Conservation (phyloP, 2,888 invertebrate genomes). For the Crematogaster levior region DNA sequence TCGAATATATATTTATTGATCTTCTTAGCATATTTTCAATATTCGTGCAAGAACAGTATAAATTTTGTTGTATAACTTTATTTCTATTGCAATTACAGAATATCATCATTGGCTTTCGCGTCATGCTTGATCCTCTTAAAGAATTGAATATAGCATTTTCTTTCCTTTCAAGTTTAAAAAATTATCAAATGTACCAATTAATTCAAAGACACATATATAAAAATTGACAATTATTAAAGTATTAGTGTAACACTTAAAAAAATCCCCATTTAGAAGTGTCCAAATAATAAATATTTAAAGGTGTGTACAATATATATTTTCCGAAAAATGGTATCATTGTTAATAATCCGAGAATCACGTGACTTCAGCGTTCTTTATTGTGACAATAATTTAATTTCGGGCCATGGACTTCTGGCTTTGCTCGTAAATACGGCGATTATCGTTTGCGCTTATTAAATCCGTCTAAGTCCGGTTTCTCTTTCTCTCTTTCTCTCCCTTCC, state of each 20-base stretch:
- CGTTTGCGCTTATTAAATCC: constrained; percentile 83
- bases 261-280: not conserved
- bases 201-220: not conserved
- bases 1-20: not conserved
- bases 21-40: not conserved
- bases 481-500: not conserved
- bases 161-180: not conserved
- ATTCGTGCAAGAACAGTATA: too few species aligned
- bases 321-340: not conserved
- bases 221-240: too few species aligned
- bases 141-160: not conserved
- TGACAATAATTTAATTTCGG: constrained; percentile 84
- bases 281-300: not conserved
- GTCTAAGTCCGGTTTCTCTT: constrained; percentile 51
- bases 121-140: not conserved
- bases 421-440: constrained; percentile 84
- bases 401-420: constrained; percentile 69
- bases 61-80: not conserved
- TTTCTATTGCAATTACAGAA: not conserved
- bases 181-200: not conserved
- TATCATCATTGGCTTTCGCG: not conserved
- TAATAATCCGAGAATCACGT: not conserved
- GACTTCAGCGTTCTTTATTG: constrained; percentile 77
- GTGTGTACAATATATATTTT: not conserved
- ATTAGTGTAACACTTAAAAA: not conserved